Evolutionary conservation across 1,140 invertebrate genomes (phyloP), one percentile per base, ranked within the genome.

Genomic region (Heliconius hewitsoni): DNA sequence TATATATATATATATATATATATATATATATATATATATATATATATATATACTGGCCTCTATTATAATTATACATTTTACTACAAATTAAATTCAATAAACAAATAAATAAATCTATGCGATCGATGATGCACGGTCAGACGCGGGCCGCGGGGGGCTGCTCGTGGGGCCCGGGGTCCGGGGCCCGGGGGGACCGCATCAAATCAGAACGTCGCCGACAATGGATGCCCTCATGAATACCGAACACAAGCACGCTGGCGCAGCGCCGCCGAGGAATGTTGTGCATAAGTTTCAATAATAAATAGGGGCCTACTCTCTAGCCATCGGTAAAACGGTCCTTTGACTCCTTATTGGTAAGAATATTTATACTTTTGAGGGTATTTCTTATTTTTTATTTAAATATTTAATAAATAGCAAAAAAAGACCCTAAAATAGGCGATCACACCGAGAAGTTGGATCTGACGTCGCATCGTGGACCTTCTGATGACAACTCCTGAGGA

Each of bases 201-300:
- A 70, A 66, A 76, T 70, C 74, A 76, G 74, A 76, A 76, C 74
- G 74, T 27, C 74, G 76, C 66, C 19, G 75, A 30, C 46, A 70
- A 27, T 72, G 76, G 52, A 37, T 55, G 42, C 76, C 57, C 70
- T 77, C 76, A 77, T 72, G 76, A 77, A 77, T 77, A 77, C 76
- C 27, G 71, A 52, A 71, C 39, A 23, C 39, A 23, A 23, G 19
- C 27, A 66, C n/a, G n/a, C 55, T 9, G 60, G 23, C 23, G 60
- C 23, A 55, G 60, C 4, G 46, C 70, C 76, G 37, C 71, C 52
- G 6, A 34, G 76, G 76, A 77, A 77, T 77, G 76, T 72, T 37
- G 46, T 72, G 76, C 76, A 77, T 37, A 70, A 55, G 70, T 77
- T 52, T 71, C 16, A 72, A 55, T 77, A 72, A 55, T 72, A 77